Evolutionary conservation across 2,888 invertebrate species (phyloP).

Genomic region (Apantesis nais): DNA sequence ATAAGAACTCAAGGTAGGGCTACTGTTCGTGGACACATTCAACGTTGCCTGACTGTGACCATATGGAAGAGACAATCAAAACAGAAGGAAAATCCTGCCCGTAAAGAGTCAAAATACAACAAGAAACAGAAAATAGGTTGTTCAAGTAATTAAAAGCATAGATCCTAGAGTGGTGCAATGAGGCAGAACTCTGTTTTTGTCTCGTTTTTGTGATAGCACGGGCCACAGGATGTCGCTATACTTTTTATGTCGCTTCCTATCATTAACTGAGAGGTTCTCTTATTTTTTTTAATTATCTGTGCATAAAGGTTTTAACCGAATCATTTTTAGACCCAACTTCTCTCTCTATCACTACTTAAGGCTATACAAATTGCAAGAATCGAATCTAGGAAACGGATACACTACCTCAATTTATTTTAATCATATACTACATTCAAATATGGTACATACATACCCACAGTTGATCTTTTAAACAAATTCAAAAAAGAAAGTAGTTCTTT

Average conservation of each 20-base stretch:
- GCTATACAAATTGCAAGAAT: no score
- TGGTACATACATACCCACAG: no score
- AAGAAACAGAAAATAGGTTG: slow-evolving; percentile 21
- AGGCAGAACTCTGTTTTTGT: slow-evolving; percentile 44
- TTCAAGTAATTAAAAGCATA: slow-evolving; percentile 33
- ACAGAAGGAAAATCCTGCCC: no score
- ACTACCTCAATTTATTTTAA: no score
- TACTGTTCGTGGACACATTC: no score
- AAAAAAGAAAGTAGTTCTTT: no score
- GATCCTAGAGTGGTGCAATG: slow-evolving; percentile 36
- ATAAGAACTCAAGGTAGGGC: no score
- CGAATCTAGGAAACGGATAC: no score
- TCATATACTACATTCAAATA: no score
- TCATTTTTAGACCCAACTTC: neutral
- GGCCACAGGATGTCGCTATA: slow-evolving; percentile 50
- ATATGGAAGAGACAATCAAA: no score
- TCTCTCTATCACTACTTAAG: neutral
- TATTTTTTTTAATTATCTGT: slow-evolving; percentile 6
- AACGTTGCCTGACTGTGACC: no score
- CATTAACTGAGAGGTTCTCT: slow-evolving; percentile 31
- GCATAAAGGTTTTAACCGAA: neutral
- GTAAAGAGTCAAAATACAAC: neutral
- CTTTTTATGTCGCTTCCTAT: slow-evolving; percentile 35
- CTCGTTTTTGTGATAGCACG: slow-evolving; percentile 48
- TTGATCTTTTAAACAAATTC: no score